phyloP scores from a whole-genome alignment of 1,140 invertebrate genomes.

The Heliconius eleuchia region DNA sequence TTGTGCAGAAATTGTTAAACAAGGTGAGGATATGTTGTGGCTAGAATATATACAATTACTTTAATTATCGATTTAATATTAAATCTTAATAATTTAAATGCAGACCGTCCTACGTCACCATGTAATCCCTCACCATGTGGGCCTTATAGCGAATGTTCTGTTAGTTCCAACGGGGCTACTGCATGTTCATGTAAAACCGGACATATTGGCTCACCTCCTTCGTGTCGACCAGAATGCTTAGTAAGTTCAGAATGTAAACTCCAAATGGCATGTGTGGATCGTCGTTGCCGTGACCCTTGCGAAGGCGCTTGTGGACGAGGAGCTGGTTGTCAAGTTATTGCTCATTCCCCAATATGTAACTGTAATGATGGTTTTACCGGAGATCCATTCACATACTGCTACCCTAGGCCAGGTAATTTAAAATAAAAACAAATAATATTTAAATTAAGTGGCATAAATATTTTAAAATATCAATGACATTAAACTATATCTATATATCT shows the following conservation, averaged over 20 bases:
- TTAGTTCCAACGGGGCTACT: conserved; percentile 84
- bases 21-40: conserved; percentile 66
- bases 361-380: conserved; percentile 89
- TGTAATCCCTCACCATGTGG: conserved; percentile 90
- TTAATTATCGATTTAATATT: neutral
- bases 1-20: conserved; percentile 83
- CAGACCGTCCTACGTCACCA: conserved; percentile 77
- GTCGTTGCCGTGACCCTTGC: conserved; percentile 86
- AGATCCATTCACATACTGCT: conserved; percentile 90
- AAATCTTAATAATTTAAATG: neutral
- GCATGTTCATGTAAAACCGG: conserved; percentile 86
- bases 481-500: conserved; percentile 30
- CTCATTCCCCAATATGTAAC: conserved; percentile 91
- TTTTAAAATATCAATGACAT: conserved; percentile 10
- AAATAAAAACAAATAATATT: conserved; percentile 21
- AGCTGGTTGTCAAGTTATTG: conserved; percentile 90
- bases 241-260: conserved; percentile 86
- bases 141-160: conserved; percentile 86
- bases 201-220: conserved; percentile 87
- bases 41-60: neutral
- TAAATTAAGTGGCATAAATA: conserved; percentile 9
- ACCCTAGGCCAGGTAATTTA: conserved; percentile 78
- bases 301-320: conserved; percentile 89
- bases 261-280: conserved; percentile 84
- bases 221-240: conserved; percentile 87